These are phyloP conservation scores for Phallusia fumigata DNA, from an alignment of 23 tunicate species.

Conservation along the genomic window DNA sequence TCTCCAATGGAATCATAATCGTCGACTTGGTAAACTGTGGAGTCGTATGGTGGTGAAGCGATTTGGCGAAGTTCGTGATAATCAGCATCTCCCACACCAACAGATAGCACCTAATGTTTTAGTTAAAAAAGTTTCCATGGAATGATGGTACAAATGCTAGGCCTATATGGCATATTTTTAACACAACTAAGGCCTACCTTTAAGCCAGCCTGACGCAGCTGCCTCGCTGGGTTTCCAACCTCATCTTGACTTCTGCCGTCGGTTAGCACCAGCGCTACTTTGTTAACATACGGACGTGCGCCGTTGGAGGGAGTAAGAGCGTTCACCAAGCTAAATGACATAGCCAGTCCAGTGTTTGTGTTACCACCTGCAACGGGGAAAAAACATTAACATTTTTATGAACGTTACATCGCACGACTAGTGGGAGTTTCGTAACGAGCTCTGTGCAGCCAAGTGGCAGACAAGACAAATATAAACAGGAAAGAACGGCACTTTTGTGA, in stretches of 20 bases:
- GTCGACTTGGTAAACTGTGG: constrained; percentile 66
- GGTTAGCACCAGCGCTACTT: constrained; percentile 82
- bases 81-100: constrained; percentile 97
- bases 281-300: constrained; percentile 84
- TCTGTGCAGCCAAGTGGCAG: too few species aligned
- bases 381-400: background rate
- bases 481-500: too few species aligned
- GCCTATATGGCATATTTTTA: too few species aligned
- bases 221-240: constrained; percentile 91
- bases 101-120: constrained; percentile 55
- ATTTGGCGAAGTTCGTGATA: constrained; percentile 55
- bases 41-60: constrained; percentile 90
- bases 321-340: constrained; percentile 65
- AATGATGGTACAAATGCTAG: too few species aligned
- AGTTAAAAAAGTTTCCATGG: too few species aligned
- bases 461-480: too few species aligned
- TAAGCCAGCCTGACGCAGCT: constrained; percentile 90
- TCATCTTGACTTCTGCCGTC: constrained; percentile 97
- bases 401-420: too few species aligned
- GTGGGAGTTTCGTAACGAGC: too few species aligned
- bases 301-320: constrained; percentile 81
- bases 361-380: constrained; percentile 73
- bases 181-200: constrained; percentile 31
- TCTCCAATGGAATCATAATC: constrained; percentile 91
- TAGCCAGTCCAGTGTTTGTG: constrained; percentile 88